Percentiles rank a stretch among this genome's conserved stretches.
Conservation (phyloP, 1,140 invertebrate species). For the Lepidurus arcticus region DNA sequence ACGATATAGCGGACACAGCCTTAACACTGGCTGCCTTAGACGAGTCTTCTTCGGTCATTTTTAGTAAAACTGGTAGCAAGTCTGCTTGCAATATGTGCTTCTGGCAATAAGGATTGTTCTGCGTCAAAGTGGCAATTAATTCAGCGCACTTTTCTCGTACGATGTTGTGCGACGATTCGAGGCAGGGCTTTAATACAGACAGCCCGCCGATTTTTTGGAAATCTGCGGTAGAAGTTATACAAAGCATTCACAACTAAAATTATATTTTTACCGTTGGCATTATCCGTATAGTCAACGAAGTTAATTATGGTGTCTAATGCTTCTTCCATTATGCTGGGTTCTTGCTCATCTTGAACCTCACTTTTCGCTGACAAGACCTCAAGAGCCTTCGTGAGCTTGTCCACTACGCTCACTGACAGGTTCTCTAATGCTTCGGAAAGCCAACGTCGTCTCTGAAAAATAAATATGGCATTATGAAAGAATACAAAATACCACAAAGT, state of each 20-base stretch:
- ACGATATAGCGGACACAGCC: slow-evolving; percentile 67
- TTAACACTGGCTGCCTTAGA: slow-evolving; percentile 56
- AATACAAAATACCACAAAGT: not conserved
- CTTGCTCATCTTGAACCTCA: slow-evolving; percentile 51
- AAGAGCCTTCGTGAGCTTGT: slow-evolving; percentile 57
- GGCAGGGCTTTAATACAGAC: slow-evolving; percentile 57
- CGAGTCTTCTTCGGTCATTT: slow-evolving; percentile 57
- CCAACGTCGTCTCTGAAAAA: slow-evolving; percentile 53
- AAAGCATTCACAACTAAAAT: not conserved
- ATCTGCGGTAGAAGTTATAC: slow-evolving; percentile 50
- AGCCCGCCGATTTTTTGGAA: slow-evolving; percentile 76
- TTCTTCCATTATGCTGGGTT: slow-evolving; percentile 49
- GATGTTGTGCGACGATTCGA: slow-evolving; percentile 55
- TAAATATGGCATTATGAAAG: not conserved
- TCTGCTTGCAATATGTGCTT: slow-evolving; percentile 55
- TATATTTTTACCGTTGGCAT: slow-evolving; percentile 57
- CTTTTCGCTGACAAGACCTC: slow-evolving; percentile 50
- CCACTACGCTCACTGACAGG: slow-evolving; percentile 58
- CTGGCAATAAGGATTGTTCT: slow-evolving; percentile 75
- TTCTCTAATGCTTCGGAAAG: slow-evolving; percentile 60
- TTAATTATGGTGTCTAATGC: slow-evolving; percentile 58
- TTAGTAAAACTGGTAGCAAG: slow-evolving; percentile 57
- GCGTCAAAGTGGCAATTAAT: slow-evolving; percentile 63
- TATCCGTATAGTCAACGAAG: slow-evolving; percentile 62
- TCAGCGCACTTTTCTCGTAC: slow-evolving; percentile 59